Percentiles rank a stretch among this genome's conserved stretches.
phyloP scores from a whole-genome alignment of 2,797 vertebrate species.

The Otolemur crassicaudatus region DNA sequence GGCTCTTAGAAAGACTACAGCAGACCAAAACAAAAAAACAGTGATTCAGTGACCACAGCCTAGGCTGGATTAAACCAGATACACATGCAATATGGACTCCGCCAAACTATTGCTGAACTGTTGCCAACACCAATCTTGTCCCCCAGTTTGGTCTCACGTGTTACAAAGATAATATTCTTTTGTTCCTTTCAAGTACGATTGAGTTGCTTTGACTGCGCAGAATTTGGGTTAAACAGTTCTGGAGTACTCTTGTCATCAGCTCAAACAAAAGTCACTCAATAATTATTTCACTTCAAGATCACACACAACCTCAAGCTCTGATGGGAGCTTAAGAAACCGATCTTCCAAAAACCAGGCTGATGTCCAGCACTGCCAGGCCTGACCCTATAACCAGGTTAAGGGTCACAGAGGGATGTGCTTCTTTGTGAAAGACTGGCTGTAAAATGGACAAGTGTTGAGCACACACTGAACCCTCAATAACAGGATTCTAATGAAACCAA shows the following conservation, averaged over 20 bases:
- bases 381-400: not conserved
- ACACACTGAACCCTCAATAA: not conserved
- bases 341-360: not conserved
- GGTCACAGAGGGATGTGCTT: not conserved
- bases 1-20: not conserved
- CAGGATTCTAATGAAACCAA: not conserved
- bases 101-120: not conserved
- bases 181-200: conserved; percentile 6
- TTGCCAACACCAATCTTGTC: not conserved
- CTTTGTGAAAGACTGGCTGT: not conserved
- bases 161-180: not conserved
- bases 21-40: not conserved
- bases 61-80: not conserved
- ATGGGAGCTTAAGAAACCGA: not conserved
- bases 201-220: not conserved
- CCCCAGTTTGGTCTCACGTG: not conserved
- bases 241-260: not conserved
- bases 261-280: not conserved
- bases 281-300: not conserved
- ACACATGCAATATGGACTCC: not conserved
- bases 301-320: not conserved
- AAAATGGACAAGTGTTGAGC: not conserved
- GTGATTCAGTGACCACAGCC: not conserved
- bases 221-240: not conserved
- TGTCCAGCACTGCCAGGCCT: not conserved